These are phyloP conservation scores for Erpornis zantholeuca DNA, from an alignment of 2,113 vertebrate genomes.

Conservation along the genomic window DNA sequence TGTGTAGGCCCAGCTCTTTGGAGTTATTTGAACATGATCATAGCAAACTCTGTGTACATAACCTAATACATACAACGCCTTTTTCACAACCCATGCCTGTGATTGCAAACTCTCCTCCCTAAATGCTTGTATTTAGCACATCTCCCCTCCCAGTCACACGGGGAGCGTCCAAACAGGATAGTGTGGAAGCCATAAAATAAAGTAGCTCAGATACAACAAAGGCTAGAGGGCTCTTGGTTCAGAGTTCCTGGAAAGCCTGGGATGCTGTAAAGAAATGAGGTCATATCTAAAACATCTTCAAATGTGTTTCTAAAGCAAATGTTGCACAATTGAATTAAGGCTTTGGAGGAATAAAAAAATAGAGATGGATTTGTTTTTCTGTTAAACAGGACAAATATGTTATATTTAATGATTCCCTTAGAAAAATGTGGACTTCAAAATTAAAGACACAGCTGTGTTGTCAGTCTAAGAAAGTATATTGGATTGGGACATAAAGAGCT, in stretches of 20 bases:
- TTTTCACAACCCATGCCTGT: not conserved
- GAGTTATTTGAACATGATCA: not conserved
- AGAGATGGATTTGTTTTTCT: not conserved
- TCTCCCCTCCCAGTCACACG: not conserved
- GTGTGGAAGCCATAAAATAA: not conserved
- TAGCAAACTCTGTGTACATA: not conserved
- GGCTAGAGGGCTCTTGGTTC: not conserved
- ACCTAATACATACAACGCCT: not conserved
- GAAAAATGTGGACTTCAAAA: not conserved
- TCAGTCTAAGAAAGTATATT: not conserved
- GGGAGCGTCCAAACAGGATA: not conserved
- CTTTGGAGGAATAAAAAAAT: not conserved
- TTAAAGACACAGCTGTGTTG: not conserved
- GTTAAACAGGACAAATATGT: not conserved
- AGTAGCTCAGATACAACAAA: not conserved
- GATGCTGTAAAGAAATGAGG: constrained; percentile 9
- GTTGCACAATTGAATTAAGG: constrained; percentile 31
- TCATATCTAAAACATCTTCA: constrained; percentile 30
- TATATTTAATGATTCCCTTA: not conserved
- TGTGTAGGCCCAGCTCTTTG: not conserved
- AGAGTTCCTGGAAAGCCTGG: constrained; percentile 41
- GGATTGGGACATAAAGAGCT: not conserved
- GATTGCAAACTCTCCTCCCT: not conserved
- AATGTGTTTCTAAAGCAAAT: not conserved
- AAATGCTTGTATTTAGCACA: not conserved